These are phyloP conservation scores for Chaetorhynchus papuensis DNA, from an alignment of 2,113 vertebrate genomes.

Conservation along the genomic window DNA sequence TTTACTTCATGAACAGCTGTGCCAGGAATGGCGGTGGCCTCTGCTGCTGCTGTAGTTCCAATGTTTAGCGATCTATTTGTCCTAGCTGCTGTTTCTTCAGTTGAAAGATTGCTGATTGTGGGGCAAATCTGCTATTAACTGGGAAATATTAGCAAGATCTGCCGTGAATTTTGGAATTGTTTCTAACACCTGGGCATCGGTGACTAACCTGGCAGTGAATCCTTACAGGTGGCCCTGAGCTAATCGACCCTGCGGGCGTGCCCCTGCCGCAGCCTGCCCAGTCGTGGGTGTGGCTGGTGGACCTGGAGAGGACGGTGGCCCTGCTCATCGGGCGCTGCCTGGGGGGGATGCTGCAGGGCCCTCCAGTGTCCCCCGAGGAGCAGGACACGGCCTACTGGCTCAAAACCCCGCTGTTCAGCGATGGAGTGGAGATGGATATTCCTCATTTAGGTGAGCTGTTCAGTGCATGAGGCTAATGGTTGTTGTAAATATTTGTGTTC, in stretches of 20 bases:
- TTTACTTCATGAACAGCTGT: background rate
- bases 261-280: constrained; percentile 82
- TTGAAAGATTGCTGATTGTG: background rate
- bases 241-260: constrained; percentile 82
- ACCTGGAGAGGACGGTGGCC: constrained; percentile 91
- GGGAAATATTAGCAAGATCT: background rate
- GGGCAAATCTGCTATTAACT: background rate
- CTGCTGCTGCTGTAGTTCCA: background rate
- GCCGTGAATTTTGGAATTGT: background rate
- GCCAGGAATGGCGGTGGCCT: background rate
- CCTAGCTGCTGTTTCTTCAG: background rate
- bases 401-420: constrained; percentile 91
- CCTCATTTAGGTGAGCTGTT: constrained; percentile 84
- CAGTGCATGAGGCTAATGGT: background rate
- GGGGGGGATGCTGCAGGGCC: constrained; percentile 95
- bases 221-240: constrained; percentile 80
- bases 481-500: background rate
- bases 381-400: constrained; percentile 93
- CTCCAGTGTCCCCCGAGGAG: constrained; percentile 85
- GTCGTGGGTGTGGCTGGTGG: constrained; percentile 96
- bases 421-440: constrained; percentile 90
- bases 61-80: fast-evolving
- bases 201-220: background rate
- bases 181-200: background rate
- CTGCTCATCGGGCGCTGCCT: constrained; percentile 92